These are phyloP conservation scores for Prinia subflava DNA, from an alignment of 2,113 vertebrate genomes.

Conservation along the genomic window DNA sequence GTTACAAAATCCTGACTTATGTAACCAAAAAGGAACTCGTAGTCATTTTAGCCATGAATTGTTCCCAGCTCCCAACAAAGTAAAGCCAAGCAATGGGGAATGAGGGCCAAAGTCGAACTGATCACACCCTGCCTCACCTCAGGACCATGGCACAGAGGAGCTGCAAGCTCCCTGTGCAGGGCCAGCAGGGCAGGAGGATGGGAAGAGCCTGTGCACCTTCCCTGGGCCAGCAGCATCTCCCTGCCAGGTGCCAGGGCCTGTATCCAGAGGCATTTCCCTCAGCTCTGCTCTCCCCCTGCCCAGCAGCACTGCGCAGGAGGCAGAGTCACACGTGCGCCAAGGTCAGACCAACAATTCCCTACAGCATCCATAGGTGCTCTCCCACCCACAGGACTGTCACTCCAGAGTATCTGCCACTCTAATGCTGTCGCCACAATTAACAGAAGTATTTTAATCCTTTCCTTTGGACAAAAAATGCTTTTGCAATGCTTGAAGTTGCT, in stretches of 20 bases:
- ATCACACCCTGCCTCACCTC: neutral
- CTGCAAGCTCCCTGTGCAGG: neutral
- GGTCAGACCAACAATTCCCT: neutral
- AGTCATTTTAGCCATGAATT: neutral
- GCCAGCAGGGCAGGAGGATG: neutral
- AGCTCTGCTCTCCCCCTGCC: neutral
- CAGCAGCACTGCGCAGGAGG: too few species aligned
- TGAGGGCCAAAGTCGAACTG: rapidly evolving
- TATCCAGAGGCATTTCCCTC: rapidly evolving
- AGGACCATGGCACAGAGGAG: rapidly evolving
- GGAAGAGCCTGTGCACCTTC: neutral
- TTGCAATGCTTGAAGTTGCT: neutral
- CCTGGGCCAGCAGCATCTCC: neutral
- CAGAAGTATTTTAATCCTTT: neutral
- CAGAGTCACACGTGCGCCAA: rapidly evolving
- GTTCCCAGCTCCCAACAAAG: neutral
- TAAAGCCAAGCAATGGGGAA: neutral
- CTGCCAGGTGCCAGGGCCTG: neutral
- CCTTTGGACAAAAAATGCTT: neutral
- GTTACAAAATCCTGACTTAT: neutral
- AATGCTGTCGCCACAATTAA: neutral
- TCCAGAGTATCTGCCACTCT: neutral
- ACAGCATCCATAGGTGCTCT: neutral
- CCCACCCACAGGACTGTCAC: neutral
- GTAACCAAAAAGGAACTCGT: neutral